Conservation (phyloP, 2,888 invertebrate genomes). For the Salpingus planirostris region DNA sequence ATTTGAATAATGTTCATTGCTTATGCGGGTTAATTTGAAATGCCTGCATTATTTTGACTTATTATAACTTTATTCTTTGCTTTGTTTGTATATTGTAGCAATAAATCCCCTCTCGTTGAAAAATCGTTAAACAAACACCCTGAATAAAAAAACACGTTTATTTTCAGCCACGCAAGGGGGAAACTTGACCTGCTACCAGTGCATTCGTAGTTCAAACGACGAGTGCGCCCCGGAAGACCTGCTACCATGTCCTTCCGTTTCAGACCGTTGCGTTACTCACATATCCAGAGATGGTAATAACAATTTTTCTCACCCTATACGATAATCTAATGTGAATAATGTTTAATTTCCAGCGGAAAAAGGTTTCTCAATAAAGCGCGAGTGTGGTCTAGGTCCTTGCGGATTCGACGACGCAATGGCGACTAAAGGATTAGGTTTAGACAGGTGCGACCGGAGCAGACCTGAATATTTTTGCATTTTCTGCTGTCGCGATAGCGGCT, state of each 20-base stretch:
- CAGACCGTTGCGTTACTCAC: constrained; percentile 42
- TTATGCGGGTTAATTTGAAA: too few relatives aligned
- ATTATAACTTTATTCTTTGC: too few relatives aligned
- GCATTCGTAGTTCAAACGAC: constrained; percentile 30
- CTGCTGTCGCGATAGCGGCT: constrained; percentile 40
- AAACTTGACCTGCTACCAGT: constrained; percentile 42
- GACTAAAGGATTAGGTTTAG: constrained; percentile 36
- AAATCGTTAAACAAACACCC: too few relatives aligned
- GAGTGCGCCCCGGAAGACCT: constrained; percentile 35
- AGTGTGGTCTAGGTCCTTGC: constrained; percentile 43
- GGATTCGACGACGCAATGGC: constrained; percentile 39
- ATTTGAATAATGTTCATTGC: too few relatives aligned
- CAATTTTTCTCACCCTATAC: too few relatives aligned
- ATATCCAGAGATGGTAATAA: constrained; percentile 40
- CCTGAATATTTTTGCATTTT: constrained; percentile 40
- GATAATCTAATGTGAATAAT: too few relatives aligned
- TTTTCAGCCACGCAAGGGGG: too few relatives aligned
- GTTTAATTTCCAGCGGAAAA: constrained; percentile 36
- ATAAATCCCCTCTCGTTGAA: too few relatives aligned
- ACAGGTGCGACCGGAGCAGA: constrained; percentile 38
- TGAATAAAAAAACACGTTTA: too few relatives aligned
- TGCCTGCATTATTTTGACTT: too few relatives aligned
- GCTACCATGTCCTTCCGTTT: constrained; percentile 34
- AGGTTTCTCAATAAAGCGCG: constrained; percentile 37
- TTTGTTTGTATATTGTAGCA: too few relatives aligned